Base-by-base conservation (phyloP, 1,140 invertebrate species). In the Eufriesea mexicana region DNA sequence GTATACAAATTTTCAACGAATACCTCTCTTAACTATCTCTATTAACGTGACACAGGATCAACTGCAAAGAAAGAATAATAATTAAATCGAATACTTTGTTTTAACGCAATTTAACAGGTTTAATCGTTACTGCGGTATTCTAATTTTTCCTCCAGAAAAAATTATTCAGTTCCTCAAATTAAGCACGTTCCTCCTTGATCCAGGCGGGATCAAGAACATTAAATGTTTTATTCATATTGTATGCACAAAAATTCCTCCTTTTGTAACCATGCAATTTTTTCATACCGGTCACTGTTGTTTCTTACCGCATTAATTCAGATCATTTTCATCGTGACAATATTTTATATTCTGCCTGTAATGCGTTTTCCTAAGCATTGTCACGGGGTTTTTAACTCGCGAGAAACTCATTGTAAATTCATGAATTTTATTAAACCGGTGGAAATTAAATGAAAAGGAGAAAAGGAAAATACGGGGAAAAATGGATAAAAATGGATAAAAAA, bases 341-440 rank as follows among this genome's bases (percentile, higher is more conserved):
- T 71, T 42, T 16, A 66, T 61, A 49, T 42, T 47, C 20, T 23
- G 20, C 2, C 16, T 51, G 23, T 20, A 54, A 14, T 14, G 20
- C 42, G 16, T 47, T 23, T 59, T 25, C 35, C 12, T 9, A 42
- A 51, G 6, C 16, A 28, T 79, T 12, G 18, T 12, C 25, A 9
- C 0, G 14, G 28, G 2, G 23, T 57, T 42, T 54, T 55, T 18
- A 73, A 51, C 42, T 35, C 35, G n/a, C 4, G 23, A 12, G n/a
- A 35, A 54, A 45, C 66, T 81, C 61, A 75, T 28, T 45, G 61
- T 20, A 20, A 57, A 81, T 76, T 81, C 62, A 57, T 81, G n/a
- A 51, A 66, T 55, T 67, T 66, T 35, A 23, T 20, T 8, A 20
- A 75, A 73, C 51, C 68, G 18, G 25, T 25, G 57, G 6, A 61